Evolutionary conservation across 2,888 invertebrate species (phyloP).

Genomic region (Oligia fasciuncula): DNA sequence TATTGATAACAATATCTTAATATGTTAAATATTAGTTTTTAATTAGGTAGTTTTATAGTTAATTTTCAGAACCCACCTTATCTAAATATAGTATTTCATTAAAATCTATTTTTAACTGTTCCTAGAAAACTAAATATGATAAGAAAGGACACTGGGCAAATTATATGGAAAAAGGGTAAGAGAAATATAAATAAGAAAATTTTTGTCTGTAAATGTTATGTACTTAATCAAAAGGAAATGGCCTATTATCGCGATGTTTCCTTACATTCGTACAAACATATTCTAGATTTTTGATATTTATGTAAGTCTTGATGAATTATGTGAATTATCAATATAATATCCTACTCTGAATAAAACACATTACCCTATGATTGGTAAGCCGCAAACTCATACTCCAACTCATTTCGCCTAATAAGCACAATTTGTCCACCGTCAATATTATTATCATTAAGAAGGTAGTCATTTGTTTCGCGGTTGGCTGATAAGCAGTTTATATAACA

Average conservation of each 20-base stretch:
- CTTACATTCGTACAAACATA: not conserved
- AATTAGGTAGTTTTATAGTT: constrained; percentile 20
- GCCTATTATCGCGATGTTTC: not conserved
- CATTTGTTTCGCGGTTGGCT: constrained; percentile 40
- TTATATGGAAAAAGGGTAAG: not conserved
- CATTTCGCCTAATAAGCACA: not conserved
- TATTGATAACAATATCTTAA: constrained; percentile 5
- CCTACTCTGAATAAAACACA: not conserved
- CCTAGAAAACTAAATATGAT: not conserved
- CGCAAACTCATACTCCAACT: not conserved
- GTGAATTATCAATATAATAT: not conserved
- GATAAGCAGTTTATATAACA: constrained; percentile 50
- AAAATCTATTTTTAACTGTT: constrained; percentile 14
- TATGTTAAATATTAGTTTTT: constrained; percentile 30
- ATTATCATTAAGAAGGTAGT: constrained; percentile 4
- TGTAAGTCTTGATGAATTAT: not conserved
- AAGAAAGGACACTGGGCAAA: not conserved
- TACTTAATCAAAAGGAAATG: not conserved
- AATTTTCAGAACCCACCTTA: not conserved
- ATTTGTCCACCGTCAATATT: constrained; percentile 8
- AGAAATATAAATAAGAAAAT: not conserved
- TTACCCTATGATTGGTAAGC: not conserved
- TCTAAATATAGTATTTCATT: constrained; percentile 1
- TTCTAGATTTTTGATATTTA: not conserved
- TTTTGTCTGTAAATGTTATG: not conserved